Evolutionary conservation across 1,140 invertebrate genomes (phyloP).

Genomic region (Penaeus japonicus): DNA sequence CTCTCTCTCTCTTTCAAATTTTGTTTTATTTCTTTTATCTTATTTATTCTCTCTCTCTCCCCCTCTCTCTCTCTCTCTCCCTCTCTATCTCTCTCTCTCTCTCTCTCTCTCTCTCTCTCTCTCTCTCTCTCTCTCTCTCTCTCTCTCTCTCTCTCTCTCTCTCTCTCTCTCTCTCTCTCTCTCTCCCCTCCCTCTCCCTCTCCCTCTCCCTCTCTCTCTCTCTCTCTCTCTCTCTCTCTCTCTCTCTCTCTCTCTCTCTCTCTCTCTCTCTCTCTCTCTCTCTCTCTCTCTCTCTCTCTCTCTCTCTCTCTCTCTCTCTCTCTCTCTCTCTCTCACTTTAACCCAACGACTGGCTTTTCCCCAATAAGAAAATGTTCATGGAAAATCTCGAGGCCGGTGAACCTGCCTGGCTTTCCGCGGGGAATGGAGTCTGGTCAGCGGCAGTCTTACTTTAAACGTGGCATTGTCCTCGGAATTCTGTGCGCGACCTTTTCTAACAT

Average conservation of each 20-base stretch:
- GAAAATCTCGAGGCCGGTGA: background rate
- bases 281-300: background rate
- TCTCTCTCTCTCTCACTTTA: background rate
- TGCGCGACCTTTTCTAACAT: too few relatives aligned
- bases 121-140: background rate
- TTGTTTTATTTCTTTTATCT: too few relatives aligned
- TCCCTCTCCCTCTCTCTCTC: too few relatives aligned
- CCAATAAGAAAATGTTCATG: background rate
- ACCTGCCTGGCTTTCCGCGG: too few relatives aligned
- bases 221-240: background rate
- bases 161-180: background rate
- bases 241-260: background rate
- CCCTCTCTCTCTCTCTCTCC: background rate
- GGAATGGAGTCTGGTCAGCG: too few relatives aligned
- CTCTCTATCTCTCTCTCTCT: background rate
- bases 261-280: background rate
- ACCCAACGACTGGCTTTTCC: too few relatives aligned
- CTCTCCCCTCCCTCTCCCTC: background rate
- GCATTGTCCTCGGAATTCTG: too few relatives aligned
- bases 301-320: background rate
- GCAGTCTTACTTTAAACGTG: too few relatives aligned
- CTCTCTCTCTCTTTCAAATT: background rate
- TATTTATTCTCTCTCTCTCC: too few relatives aligned
- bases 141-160: background rate
- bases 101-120: background rate